These are phyloP conservation scores for Morinoia aosen DNA, from an alignment of 2,888 invertebrate genomes.

Conservation along the genomic window DNA sequence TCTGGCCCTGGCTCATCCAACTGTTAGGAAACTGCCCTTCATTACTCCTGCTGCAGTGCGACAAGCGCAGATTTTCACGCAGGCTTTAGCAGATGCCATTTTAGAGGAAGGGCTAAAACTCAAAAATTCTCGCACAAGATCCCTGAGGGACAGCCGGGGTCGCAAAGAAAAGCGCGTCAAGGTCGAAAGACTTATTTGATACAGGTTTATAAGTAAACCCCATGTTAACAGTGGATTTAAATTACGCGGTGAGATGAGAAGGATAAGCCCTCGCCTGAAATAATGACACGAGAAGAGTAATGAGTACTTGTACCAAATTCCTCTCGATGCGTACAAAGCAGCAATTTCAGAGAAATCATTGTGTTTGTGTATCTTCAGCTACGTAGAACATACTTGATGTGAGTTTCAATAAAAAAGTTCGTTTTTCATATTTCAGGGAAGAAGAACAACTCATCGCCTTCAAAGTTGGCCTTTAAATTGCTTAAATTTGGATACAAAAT, in stretches of 20 bases:
- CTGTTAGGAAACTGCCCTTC: background rate
- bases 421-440: background rate
- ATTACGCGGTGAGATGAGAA: background rate
- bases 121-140: background rate
- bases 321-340: background rate
- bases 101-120: constrained; percentile 32
- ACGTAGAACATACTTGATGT: background rate
- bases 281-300: background rate
- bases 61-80: constrained; percentile 15
- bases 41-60: background rate
- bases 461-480: background rate
- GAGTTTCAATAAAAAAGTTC: background rate
- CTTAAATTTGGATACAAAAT: background rate
- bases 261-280: background rate
- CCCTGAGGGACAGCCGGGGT: constrained; percentile 15
- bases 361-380: background rate
- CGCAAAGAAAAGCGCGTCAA: background rate
- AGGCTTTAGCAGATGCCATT: constrained; percentile 30
- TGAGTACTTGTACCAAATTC: background rate
- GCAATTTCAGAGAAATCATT: background rate
- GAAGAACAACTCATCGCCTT: background rate
- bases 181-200: constrained; percentile 52
- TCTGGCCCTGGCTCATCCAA: constrained; percentile 21
- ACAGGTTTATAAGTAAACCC: background rate
- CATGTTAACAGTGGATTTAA: background rate